Percentiles rank a stretch among this genome's conserved stretches.
Conservation (phyloP, 2,888 invertebrate genomes). For the Tinea trinotella region DNA sequence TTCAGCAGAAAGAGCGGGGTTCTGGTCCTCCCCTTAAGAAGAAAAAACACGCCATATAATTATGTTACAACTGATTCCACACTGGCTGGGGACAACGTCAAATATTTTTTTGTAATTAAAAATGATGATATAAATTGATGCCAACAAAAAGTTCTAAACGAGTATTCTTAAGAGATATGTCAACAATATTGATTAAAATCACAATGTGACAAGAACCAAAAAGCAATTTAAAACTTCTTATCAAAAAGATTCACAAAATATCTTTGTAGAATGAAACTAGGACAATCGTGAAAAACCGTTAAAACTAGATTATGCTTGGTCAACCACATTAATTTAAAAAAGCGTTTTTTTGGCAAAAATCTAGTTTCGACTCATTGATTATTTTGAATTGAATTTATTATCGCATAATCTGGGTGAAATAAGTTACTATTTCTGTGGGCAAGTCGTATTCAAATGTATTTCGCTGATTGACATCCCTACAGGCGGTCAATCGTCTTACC, state of each 20-base stretch:
- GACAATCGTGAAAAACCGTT: constrained; percentile 42
- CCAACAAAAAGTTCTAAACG: no score
- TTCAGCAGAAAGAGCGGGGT: constrained; percentile 39
- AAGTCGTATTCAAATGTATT: constrained; percentile 60
- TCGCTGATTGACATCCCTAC: constrained; percentile 65
- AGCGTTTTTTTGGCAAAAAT: constrained; percentile 44
- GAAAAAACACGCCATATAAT: constrained; percentile 12
- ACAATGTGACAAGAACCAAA: constrained; percentile 17
- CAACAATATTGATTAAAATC: neutral
- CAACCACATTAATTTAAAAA: constrained; percentile 34
- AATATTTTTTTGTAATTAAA: neutral
- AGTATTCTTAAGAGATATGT: no score
- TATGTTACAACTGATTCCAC: constrained; percentile 8
- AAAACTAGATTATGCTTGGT: constrained; percentile 47
- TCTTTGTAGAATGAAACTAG: neutral
- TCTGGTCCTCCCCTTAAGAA: neutral
- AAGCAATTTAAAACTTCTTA: constrained; percentile 20
- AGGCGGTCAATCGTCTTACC: constrained; percentile 51
- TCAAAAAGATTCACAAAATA: neutral
- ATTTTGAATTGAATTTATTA: constrained; percentile 52
- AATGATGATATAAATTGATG: no score
- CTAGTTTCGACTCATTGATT: constrained; percentile 53
- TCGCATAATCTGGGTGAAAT: constrained; percentile 58
- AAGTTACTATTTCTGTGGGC: constrained; percentile 41
- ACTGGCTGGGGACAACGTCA: neutral